Base-by-base conservation (phyloP, 2,113 vertebrate genomes). In the Rhombomys opimus region DNA sequence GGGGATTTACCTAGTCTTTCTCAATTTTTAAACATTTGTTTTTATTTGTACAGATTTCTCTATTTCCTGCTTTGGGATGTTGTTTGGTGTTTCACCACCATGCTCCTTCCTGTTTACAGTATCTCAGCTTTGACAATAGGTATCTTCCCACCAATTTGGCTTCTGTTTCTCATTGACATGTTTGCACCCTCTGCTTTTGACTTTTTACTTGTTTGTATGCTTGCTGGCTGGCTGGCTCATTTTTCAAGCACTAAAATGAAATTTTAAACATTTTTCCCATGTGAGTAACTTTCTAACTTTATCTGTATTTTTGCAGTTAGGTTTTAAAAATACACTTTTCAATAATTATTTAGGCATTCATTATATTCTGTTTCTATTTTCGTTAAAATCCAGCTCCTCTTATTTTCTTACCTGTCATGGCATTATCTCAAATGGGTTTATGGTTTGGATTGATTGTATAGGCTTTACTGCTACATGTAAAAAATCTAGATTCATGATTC, bases 321-420 rank as follows among this genome's bases (percentile, higher is more conserved):
- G 38, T 23, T 82, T 89, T 27, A 88, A 95, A 86, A 86, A 75
- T 76, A 87, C 77, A 2, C 65, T 82, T 86, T 80, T 85, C 20
- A 7, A 50, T 50, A 92, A 65, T 93, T 90, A 94, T 65, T 82
- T 73, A 89, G 89, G 14, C 7, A 72, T 0, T 25, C n/a, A 59
- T 46, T 57, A 46, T 78, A 89, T 57, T 35, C 35, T 12, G 59
- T 75, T 38, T n/a, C 84, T 91, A 84, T 95, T 90, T 35, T 78
- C 70, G 78, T 25, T 87, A 87, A 70, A 35, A 27, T 89, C 38
- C 70, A 61, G 46, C 15, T 70, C 27, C 85, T 82, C 13, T 92
- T 41, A 87, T 65, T 78, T 41, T 65, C 15, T 87, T 59, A 96
- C 14, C 15, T 30, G 18, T 78, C 18, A 7, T 20, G 32, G 35